These are phyloP conservation scores for Sorex fumeus DNA, from an alignment of 2,113 vertebrate genomes.

Conservation along the genomic window DNA sequence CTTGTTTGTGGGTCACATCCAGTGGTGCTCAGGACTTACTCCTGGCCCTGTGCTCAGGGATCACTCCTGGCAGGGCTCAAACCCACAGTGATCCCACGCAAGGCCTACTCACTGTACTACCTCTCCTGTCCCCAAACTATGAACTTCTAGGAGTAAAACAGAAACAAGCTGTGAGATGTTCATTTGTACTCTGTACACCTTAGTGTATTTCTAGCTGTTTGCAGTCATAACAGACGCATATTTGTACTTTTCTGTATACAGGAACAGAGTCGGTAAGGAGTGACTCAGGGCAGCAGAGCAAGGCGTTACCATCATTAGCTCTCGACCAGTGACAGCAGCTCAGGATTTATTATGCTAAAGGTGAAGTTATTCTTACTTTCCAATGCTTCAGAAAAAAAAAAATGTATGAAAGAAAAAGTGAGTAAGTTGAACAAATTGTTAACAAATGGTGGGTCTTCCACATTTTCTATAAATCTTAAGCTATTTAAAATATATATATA, in stretches of 20 bases:
- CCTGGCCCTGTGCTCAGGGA: no score
- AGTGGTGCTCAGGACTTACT: no score
- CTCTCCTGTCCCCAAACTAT: not conserved
- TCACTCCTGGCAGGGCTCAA: no score
- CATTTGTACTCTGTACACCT: not conserved
- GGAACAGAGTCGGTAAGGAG: not conserved
- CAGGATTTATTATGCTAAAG: not conserved
- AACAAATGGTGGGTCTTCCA: not conserved
- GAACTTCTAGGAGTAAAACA: not conserved
- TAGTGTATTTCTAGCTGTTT: not conserved
- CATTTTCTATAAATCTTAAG: slow-evolving; percentile 13
- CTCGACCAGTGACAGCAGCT: not conserved
- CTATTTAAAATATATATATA: slow-evolving; percentile 31
- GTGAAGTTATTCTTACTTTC: not conserved
- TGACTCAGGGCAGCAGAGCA: not conserved
- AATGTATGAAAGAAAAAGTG: not conserved
- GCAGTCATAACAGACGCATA: not conserved
- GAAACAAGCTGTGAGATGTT: not conserved
- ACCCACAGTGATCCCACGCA: no score
- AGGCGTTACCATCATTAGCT: not conserved
- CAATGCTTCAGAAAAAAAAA: not conserved
- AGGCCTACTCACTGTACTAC: no score
- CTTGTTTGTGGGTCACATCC: no score
- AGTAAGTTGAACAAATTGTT: not conserved
- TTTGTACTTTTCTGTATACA: not conserved